Percentiles rank a stretch among this genome's conserved stretches.
Conservation (phyloP, 2,113 vertebrate species). For the Lamprotornis superbus region DNA sequence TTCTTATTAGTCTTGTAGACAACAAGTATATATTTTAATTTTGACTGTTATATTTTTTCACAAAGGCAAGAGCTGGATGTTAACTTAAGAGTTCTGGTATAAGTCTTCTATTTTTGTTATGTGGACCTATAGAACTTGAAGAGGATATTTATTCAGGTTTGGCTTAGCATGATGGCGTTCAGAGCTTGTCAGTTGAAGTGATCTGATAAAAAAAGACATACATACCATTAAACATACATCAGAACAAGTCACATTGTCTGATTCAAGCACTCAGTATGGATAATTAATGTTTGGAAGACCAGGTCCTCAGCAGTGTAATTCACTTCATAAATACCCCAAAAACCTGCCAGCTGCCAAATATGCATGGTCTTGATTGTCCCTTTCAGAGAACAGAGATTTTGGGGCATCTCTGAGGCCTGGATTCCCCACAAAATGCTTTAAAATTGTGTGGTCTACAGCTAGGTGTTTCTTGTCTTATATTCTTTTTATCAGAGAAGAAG, state of each 20-base stretch:
- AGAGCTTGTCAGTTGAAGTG: neutral
- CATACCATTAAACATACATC: rapidly evolving
- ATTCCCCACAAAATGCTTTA: neutral
- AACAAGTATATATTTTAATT: neutral
- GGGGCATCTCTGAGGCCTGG: neutral
- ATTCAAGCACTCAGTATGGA: neutral
- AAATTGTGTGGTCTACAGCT: neutral
- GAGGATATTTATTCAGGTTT: neutral
- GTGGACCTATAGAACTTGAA: neutral
- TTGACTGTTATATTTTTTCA: neutral
- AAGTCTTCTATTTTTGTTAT: neutral
- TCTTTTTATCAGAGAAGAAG: neutral
- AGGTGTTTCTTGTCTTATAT: neutral
- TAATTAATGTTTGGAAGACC: neutral
- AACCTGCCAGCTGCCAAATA: neutral
- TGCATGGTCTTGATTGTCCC: rapidly evolving
- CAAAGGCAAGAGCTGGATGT: neutral
- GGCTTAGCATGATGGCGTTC: neutral
- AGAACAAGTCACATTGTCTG: neutral
- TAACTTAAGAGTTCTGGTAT: neutral
- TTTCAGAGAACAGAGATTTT: neutral
- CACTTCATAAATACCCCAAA: neutral
- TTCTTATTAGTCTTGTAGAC: neutral
- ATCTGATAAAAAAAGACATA: neutral
- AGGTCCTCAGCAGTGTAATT: neutral